A percentile compares a stretch with the other conserved stretches of the same genome.
phyloP scores from a whole-genome alignment of 2,113 vertebrate genomes.

The Nanger granti region DNA sequence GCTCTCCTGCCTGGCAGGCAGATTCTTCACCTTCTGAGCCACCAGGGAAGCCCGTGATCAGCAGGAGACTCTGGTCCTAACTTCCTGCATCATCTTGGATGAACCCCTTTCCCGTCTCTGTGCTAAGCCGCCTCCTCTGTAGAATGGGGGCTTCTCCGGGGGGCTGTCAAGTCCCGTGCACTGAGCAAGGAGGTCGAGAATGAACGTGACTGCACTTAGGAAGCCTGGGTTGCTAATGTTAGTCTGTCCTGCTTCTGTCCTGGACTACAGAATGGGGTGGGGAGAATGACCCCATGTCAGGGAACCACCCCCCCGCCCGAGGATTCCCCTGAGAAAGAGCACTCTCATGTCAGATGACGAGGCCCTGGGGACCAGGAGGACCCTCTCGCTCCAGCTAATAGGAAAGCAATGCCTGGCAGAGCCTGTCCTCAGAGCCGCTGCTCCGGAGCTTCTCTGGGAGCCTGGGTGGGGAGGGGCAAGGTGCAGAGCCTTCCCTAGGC shows the following conservation, averaged over 20 bases:
- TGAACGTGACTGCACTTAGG: neutral
- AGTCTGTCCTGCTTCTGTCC: neutral
- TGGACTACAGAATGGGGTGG: too few species aligned
- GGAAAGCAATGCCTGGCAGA: rapidly evolving
- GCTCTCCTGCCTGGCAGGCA: neutral
- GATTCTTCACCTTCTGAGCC: neutral
- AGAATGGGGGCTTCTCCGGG: neutral
- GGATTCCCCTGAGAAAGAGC: neutral
- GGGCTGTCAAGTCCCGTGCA: rapidly evolving
- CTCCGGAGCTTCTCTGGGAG: neutral
- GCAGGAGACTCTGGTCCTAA: neutral
- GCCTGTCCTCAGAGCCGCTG: rapidly evolving
- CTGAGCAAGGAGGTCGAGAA: neutral
- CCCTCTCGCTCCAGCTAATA: neutral
- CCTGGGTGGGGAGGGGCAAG: neutral
- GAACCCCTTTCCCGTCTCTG: neutral
- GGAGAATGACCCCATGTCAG: neutral
- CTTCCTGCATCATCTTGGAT: neutral
- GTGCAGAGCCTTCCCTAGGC: neutral
- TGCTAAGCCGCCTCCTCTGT: neutral
- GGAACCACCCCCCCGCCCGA: neutral
- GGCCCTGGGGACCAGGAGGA: neutral
- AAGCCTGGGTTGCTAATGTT: neutral
- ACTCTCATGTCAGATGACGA: neutral
- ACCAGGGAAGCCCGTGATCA: neutral